These are phyloP conservation scores for Myanophis thanlyinensis DNA, from an alignment of 2,113 vertebrate genomes.

Conservation along the genomic window DNA sequence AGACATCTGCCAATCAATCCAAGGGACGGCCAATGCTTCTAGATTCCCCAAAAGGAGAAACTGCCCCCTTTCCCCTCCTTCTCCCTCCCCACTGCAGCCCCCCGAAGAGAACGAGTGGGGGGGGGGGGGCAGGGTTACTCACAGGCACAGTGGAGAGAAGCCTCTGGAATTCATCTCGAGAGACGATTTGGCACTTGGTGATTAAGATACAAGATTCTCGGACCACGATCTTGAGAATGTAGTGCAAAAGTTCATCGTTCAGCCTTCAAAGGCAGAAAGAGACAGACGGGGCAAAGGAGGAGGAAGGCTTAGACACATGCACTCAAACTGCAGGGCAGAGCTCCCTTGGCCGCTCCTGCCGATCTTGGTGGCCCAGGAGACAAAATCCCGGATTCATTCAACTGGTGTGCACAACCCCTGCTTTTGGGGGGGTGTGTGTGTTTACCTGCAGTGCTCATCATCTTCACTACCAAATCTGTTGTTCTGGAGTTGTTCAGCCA, in stretches of 20 bases:
- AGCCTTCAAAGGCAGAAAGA: conserved; percentile 77
- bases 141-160: conserved; percentile 98
- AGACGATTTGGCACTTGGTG: conserved; percentile 98
- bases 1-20: background rate
- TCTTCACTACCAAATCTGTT: conserved; percentile 97
- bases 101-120: background rate
- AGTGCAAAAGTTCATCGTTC: conserved; percentile 95
- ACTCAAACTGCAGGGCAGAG: background rate
- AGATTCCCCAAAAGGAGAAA: background rate
- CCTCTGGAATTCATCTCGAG: conserved; percentile 97
- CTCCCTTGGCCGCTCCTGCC: background rate
- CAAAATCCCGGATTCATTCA: fast-evolving
- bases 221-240: conserved; percentile 97
- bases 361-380: no score
- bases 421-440: background rate
- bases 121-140: conserved; percentile 64
- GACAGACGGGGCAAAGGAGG: conserved; percentile 39
- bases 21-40: background rate
- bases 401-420: background rate
- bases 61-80: background rate
- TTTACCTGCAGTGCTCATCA: conserved; percentile 95
- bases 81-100: background rate
- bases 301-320: background rate
- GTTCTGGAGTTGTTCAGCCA: conserved; percentile 94
- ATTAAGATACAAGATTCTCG: conserved; percentile 97